Percentiles rank a stretch among this genome's conserved stretches.
phyloP scores from a whole-genome alignment of 2,113 vertebrate species.

The Carassius carassius region DNA sequence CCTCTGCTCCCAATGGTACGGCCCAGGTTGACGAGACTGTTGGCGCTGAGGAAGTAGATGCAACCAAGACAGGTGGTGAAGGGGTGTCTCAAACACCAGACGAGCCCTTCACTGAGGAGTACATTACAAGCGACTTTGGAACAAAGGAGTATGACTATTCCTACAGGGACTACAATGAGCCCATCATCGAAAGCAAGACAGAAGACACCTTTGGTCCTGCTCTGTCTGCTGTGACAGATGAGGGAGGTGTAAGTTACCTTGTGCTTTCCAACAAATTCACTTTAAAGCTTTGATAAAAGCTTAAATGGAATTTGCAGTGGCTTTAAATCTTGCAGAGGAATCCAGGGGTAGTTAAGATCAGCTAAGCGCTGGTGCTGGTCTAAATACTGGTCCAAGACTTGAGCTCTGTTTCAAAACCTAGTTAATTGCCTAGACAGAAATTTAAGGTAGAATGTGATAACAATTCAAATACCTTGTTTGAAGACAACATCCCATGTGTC shows the following conservation, averaged over 20 bases:
- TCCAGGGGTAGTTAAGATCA: not conserved
- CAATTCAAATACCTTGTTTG: not conserved
- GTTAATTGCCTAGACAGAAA: not conserved
- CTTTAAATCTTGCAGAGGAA: slow-evolving; percentile 32
- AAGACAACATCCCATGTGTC: not conserved
- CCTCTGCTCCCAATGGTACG: slow-evolving; percentile 42
- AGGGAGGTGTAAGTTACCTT: slow-evolving; percentile 86
- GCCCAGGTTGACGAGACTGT: slow-evolving; percentile 65
- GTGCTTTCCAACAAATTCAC: slow-evolving; percentile 52
- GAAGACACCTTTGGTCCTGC: slow-evolving; percentile 82
- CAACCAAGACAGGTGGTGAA: slow-evolving; percentile 64
- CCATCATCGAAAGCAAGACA: slow-evolving; percentile 58
- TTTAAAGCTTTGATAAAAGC: slow-evolving; percentile 45
- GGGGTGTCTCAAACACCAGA: slow-evolving; percentile 49
- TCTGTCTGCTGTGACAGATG: slow-evolving; percentile 83
- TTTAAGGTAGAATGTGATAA: not conserved
- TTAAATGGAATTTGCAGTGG: slow-evolving; percentile 62
- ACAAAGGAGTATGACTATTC: slow-evolving; percentile 84
- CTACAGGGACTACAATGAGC: slow-evolving; percentile 83
- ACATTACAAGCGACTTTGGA: slow-evolving; percentile 76
- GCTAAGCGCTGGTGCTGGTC: not conserved
- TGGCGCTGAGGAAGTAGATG: slow-evolving; percentile 65
- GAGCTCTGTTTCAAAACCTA: not conserved
- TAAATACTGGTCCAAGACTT: not conserved
- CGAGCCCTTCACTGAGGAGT: slow-evolving; percentile 77